These are phyloP conservation scores for Propithecus perrieri DNA, from an alignment of 2,797 vertebrate genomes.

Conservation along the genomic window DNA sequence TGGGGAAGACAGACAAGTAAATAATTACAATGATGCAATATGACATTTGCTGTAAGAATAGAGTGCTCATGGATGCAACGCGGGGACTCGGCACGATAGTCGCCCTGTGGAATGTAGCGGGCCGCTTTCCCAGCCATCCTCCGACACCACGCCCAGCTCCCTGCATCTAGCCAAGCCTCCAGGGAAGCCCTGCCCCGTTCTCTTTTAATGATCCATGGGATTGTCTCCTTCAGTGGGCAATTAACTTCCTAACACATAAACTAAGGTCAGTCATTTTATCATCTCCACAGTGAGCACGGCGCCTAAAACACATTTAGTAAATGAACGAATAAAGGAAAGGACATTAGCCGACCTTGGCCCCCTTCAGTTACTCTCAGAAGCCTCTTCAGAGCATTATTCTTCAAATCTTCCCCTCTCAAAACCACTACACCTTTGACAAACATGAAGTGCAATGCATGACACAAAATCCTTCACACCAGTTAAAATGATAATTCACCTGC, in stretches of 20 bases:
- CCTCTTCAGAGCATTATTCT: not conserved
- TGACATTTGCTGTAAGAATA: fast-evolving
- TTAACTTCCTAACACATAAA: not conserved
- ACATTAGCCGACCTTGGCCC: fast-evolving
- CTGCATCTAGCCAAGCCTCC: fast-evolving
- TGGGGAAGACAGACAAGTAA: not conserved
- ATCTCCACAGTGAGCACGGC: not conserved
- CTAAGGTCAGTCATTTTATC: not conserved
- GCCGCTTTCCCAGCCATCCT: fast-evolving
- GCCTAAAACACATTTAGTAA: not conserved
- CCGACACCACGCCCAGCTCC: fast-evolving
- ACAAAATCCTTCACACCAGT: not conserved
- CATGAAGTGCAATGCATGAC: fast-evolving
- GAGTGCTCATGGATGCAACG: fast-evolving
- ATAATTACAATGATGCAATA: too few species aligned
- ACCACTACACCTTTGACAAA: not conserved
- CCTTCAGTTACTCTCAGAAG: not conserved
- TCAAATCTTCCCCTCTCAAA: not conserved
- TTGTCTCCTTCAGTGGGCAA: not conserved
- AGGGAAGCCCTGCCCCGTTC: not conserved
- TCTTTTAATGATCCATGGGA: not conserved
- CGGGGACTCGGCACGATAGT: fast-evolving
- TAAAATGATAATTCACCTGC: not conserved
- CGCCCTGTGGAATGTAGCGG: too few species aligned
- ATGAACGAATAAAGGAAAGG: not conserved